Evolutionary conservation across 2,888 invertebrate genomes (phyloP).

Genomic region (Morpho deidamia): DNA sequence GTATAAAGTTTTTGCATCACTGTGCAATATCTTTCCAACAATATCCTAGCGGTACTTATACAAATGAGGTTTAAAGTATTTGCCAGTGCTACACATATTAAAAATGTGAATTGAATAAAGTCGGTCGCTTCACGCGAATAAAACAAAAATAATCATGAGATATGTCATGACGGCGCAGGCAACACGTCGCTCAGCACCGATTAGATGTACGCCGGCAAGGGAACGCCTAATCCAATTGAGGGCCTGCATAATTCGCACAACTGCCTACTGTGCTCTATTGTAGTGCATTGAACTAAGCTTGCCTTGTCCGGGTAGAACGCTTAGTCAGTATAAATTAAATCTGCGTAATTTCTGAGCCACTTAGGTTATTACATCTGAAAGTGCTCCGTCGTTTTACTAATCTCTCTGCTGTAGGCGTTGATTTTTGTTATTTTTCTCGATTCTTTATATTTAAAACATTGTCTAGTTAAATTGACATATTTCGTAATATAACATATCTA

Average conservation of each 20-base stretch:
- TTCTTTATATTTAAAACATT: too few species aligned
- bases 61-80: neutral
- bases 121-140: neutral
- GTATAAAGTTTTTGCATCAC: too few species aligned
- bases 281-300: slow-evolving; percentile 35
- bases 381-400: too few species aligned
- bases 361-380: neutral
- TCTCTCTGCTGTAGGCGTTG: too few species aligned
- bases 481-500: too few species aligned
- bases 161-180: slow-evolving; percentile 12
- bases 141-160: slow-evolving; percentile 11
- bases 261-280: slow-evolving; percentile 34
- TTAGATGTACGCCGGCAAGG: slow-evolving; percentile 48
- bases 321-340: slow-evolving; percentile 6
- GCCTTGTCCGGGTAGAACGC: slow-evolving; percentile 18
- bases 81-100: neutral
- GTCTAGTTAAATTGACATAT: too few species aligned
- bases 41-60: slow-evolving; percentile 14
- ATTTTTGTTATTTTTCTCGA: too few species aligned
- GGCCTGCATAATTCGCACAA: slow-evolving; percentile 58
- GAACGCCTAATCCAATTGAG: slow-evolving; percentile 59
- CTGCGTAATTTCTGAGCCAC: neutral
- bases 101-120: neutral
- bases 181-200: slow-evolving; percentile 27
- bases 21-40: slow-evolving; percentile 33